Base-by-base conservation (phyloP, 2,113 vertebrate species). In the Pterocles burchelli region DNA sequence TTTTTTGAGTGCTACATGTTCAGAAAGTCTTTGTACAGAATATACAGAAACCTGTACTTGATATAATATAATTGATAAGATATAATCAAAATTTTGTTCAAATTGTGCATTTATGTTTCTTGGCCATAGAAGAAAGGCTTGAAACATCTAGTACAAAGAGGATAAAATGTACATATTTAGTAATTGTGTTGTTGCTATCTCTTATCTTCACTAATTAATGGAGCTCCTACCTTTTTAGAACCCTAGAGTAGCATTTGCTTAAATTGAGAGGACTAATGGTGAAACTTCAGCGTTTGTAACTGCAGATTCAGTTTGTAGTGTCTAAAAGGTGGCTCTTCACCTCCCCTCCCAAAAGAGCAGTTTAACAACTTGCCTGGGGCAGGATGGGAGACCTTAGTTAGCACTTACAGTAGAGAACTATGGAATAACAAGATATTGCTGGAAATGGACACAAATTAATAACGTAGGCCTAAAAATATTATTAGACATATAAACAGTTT, bases 271-370 rank as follows among this genome's bases (percentile, higher is more conserved):
- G 15, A 19, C 18, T 52, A 22, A 62, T 49, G 34, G 15, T 73
- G 36, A 73, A 57, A 76, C 13, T 48, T 63, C 0, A 21, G 8
- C 34, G 24, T 55, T 70, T 66, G 11, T 66, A 88, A 22, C 31
- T 26, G 13, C 3, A 3, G 33, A 7, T 68, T 57, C 54, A 34
- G 28, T 61, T 54, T 41, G 19, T 21, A n/a, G 29, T 17, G 33
- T 49, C 22, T 48, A 6, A 34, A 79, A 43, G 45, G 46, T 41
- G 41, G 41, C 75, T 66, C 31, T 13, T 20, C 8, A 26, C 11
- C 20, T 1, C 1, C 10, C 5, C 48, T 17, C 7, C 3, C 0
- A 2, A 7, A 66, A 55, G 7, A 73, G 25, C 22, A 31, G 51
- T 43, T 78, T 57, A n/a, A 28, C 29, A 88, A 13, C 25, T 70